Conservation (phyloP, 1,140 invertebrate genomes). For the Laodelphax striatellus region DNA sequence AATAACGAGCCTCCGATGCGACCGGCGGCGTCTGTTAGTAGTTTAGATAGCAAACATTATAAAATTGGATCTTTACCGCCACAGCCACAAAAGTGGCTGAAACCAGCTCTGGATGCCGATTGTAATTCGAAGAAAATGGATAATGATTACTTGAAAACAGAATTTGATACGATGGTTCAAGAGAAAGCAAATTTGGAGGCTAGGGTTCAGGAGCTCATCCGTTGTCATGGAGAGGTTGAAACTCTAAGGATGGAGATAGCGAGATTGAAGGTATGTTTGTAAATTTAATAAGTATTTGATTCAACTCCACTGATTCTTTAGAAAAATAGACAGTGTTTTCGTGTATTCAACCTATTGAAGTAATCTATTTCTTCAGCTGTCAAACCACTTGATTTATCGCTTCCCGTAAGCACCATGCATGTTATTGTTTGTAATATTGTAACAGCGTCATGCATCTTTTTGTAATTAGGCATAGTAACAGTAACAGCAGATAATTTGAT, state of each 20-base stretch:
- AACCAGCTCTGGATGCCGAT: background rate
- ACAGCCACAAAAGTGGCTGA: background rate
- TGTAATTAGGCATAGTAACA: background rate
- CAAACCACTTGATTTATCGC: background rate
- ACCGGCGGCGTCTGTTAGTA: background rate
- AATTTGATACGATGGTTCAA: background rate
- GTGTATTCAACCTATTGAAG: background rate
- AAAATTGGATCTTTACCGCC: background rate
- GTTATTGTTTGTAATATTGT: background rate
- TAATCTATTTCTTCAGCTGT: background rate
- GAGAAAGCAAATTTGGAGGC: constrained; percentile 9
- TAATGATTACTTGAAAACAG: background rate
- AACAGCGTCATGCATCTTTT: background rate
- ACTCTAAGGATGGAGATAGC: constrained; percentile 5
- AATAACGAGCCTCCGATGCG: background rate
- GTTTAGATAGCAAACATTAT: background rate
- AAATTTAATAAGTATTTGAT: background rate
- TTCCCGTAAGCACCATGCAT: background rate
- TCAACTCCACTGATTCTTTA: too few species aligned
- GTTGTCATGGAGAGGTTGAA: constrained; percentile 9
- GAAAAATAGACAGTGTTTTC: background rate
- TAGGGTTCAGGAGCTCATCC: constrained; percentile 6
- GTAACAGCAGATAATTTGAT: too few species aligned
- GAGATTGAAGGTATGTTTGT: constrained; percentile 8
- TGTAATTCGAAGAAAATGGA: background rate